These are phyloP conservation scores for Morinoia aosen DNA, from an alignment of 2,888 invertebrate species.

Conservation along the genomic window DNA sequence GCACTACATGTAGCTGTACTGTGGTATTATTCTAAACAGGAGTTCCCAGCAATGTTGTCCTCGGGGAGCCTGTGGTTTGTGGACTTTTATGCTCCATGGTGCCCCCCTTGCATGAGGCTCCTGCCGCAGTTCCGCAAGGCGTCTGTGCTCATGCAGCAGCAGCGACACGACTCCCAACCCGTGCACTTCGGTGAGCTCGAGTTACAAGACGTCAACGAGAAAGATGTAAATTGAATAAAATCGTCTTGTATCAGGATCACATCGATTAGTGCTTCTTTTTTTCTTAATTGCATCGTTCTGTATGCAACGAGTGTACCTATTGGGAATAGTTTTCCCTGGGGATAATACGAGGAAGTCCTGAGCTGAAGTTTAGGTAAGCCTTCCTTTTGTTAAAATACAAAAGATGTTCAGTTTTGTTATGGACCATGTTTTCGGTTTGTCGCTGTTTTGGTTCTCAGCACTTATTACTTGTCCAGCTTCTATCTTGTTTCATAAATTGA, in stretches of 20 bases:
- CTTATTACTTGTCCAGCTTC: no score
- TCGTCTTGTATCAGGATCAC: background rate
- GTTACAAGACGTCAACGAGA: background rate
- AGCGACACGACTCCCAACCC: slow-evolving; percentile 55
- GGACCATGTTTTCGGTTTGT: no score
- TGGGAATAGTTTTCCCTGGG: no score
- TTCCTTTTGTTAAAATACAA: no score
- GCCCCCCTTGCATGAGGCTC: slow-evolving; percentile 81
- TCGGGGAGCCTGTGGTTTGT: slow-evolving; percentile 76
- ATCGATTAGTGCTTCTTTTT: background rate
- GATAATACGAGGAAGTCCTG: no score
- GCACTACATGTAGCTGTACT: no score
- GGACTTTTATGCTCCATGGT: slow-evolving; percentile 86
- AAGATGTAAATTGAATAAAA: background rate
- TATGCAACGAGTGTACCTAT: no score
- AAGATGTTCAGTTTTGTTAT: no score
- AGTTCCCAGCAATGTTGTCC: slow-evolving; percentile 73
- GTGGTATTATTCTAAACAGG: slow-evolving; percentile 68
- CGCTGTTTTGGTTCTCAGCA: no score
- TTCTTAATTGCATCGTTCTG: background rate
- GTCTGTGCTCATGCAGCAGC: slow-evolving; percentile 72
- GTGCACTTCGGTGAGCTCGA: slow-evolving; percentile 74
- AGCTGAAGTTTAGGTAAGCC: no score
- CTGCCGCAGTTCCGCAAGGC: slow-evolving; percentile 80
- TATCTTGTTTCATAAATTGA: no score